These are phyloP conservation scores for Ypsolopha sequella DNA, from an alignment of 2,888 invertebrate genomes.

Conservation along the genomic window DNA sequence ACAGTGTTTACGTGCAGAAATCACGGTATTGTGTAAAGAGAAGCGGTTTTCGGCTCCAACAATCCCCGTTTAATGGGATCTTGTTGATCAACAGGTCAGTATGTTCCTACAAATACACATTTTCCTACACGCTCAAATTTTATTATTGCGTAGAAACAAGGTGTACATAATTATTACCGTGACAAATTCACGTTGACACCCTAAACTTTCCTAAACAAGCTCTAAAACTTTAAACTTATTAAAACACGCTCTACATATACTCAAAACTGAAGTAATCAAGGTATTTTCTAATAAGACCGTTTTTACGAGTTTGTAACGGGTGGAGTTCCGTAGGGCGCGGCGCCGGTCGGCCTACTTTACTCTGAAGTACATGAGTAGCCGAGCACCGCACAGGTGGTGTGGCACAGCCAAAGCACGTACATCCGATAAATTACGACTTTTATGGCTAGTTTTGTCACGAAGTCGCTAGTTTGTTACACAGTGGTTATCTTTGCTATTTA, in stretches of 20 bases:
- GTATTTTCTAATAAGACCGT: background rate
- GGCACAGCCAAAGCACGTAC: slow-evolving; percentile 13
- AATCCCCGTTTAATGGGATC: slow-evolving; percentile 62
- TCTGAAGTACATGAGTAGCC: slow-evolving; percentile 11
- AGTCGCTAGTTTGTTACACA: background rate
- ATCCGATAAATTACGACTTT: background rate
- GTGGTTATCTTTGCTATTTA: no score
- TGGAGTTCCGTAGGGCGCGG: slow-evolving; percentile 46
- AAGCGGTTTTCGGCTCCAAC: slow-evolving; percentile 36
- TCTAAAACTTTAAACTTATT: background rate
- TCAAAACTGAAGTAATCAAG: background rate
- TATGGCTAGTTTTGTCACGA: background rate
- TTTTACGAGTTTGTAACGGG: slow-evolving; percentile 13
- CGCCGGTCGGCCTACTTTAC: slow-evolving; percentile 48
- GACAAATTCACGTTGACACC: background rate
- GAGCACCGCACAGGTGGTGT: slow-evolving; percentile 7
- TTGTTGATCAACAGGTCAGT: slow-evolving; percentile 37
- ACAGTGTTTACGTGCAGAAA: slow-evolving; percentile 60
- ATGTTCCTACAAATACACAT: background rate
- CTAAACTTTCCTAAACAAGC: background rate
- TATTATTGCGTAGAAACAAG: background rate
- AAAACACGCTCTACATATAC: background rate
- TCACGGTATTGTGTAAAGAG: slow-evolving; percentile 35
- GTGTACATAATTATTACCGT: background rate
- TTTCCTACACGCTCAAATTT: background rate